Evolutionary conservation across 2,113 vertebrate genomes (phyloP), one percentile per base, ranked within the genome.

Genomic region (Prolemur simus): DNA sequence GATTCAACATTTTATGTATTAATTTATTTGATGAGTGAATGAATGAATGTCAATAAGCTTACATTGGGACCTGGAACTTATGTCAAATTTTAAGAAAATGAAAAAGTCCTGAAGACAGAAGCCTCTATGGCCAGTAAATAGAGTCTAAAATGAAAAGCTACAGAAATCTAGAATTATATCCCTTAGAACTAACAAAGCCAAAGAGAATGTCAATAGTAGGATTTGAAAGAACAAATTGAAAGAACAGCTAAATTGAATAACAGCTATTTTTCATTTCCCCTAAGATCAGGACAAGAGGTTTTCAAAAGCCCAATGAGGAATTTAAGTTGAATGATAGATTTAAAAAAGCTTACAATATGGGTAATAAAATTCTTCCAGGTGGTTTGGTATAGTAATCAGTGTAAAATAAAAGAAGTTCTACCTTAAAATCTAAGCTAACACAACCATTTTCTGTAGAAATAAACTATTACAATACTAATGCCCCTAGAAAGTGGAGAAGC

Each of bases 71-170:
- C 39, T 92, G 23, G 20, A 88, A 94, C 25, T 37, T 73, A 45
- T 10, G 20, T 92, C 34, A 94, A 89, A 42, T 84, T 89, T 87
- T 92, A 29, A 88, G 15, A 81, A 96, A 96, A 90, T 90, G 52
- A 94, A 87, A 39, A 83, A 92, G n/a, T 52, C 17, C 21, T 78
- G 15, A 97, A 49, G 17, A 56, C 2, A 71, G 34, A 25, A n/a
- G 20, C 14, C 12, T 84, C 63, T 4, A 13, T 52, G 80, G 56
- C 42, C 66, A 85, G 23, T 37, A 76, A 88, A 64, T 83, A n/a
- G 8, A 87, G 32, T 95, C 47, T 94, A 66, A 81, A 87, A 52
- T 92, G 81, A 71, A 90, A 96, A 60, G 15, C 37, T 49, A 76
- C 27, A 12, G 17, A 32, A 77, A 92, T 77, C 89, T 71, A 69